phyloP scores from a whole-genome alignment of 2,113 vertebrate genomes.

The Gymnocephalus cernua region DNA sequence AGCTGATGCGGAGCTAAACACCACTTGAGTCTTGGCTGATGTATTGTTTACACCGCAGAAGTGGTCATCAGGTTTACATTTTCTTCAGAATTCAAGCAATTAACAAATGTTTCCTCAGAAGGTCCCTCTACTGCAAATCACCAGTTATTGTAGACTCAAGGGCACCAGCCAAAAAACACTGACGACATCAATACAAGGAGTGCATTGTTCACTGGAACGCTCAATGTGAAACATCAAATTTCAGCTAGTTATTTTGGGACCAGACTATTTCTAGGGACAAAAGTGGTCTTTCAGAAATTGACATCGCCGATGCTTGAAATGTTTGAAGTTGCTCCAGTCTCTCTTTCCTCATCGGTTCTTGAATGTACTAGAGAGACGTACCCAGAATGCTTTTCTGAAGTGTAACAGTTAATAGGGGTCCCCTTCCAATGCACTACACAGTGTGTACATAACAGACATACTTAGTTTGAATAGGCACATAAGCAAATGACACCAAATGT shows the following conservation, averaged over 20 bases:
- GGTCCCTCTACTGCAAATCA: not conserved
- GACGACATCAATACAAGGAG: not conserved
- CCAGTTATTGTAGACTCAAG: not conserved
- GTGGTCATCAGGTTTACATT: not conserved
- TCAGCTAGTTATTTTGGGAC: too few species aligned
- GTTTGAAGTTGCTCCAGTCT: too few species aligned
- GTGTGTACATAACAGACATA: too few species aligned
- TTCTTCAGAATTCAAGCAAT: conserved; percentile 1
- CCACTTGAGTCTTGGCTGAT: conserved; percentile 1
- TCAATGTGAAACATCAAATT: not conserved
- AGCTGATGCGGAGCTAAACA: not conserved
- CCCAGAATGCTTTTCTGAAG: too few species aligned
- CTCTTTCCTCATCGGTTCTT: too few species aligned
- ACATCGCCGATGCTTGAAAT: too few species aligned
- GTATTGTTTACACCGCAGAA: not conserved
- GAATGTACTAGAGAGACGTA: too few species aligned
- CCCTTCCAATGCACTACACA: too few species aligned
- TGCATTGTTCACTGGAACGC: not conserved
- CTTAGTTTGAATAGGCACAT: not conserved
- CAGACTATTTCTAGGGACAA: too few species aligned
- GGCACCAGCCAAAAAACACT: not conserved
- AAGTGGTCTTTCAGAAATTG: too few species aligned
- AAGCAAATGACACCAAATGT: not conserved
- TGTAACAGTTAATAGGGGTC: too few species aligned
- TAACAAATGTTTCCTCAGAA: not conserved